Percentiles rank a stretch among this genome's conserved stretches.
Conservation (phyloP, 1,140 invertebrate genomes). For the Trypoxylus dichotomus region DNA sequence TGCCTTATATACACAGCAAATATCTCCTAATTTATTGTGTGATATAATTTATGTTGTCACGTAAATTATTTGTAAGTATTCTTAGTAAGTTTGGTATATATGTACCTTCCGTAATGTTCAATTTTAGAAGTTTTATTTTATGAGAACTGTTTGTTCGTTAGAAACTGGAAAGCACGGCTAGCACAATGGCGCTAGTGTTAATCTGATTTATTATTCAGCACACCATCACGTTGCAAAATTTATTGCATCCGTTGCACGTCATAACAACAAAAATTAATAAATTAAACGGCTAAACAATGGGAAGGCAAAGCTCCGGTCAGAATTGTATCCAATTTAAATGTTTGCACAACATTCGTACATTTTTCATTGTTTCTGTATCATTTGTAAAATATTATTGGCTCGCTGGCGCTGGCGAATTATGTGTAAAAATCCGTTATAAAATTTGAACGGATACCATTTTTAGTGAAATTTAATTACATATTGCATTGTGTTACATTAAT, state of each 20-base stretch:
- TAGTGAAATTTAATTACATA: neutral
- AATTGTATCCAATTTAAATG: constrained; percentile 8
- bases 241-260: constrained; percentile 1
- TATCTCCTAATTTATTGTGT: neutral
- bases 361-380: neutral
- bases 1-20: too few relatives aligned
- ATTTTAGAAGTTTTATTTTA: too few relatives aligned
- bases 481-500: neutral
- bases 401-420: neutral
- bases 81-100: too few relatives aligned
- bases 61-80: neutral
- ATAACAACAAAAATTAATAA: constrained; percentile 11
- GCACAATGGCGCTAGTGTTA: neutral
- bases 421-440: neutral
- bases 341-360: neutral
- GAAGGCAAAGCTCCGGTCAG: neutral
- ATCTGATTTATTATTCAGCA: constrained; percentile 14
- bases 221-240: neutral
- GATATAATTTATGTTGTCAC: neutral
- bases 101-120: too few relatives aligned
- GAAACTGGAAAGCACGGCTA: neutral
- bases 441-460: neutral
- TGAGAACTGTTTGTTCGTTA: neutral
- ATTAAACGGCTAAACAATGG: constrained; percentile 8
- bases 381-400: neutral